These are phyloP conservation scores for Lagocephalus sceleratus DNA, from an alignment of 2,797 vertebrate species.

Conservation along the genomic window DNA sequence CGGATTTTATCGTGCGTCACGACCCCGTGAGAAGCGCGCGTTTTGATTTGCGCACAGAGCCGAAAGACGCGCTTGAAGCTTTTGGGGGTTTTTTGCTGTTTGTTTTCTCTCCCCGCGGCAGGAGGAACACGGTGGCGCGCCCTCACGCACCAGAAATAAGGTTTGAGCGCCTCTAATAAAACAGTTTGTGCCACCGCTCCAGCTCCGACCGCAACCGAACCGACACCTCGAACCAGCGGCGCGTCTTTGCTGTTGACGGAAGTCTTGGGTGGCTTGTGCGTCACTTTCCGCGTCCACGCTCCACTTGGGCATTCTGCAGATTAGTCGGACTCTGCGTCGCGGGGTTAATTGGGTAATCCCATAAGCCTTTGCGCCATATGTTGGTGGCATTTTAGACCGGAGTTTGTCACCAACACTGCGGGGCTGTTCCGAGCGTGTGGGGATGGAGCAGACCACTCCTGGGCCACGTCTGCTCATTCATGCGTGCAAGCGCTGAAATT, in stretches of 20 bases:
- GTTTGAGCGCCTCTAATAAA: too few relatives aligned
- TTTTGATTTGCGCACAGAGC: conserved; percentile 26
- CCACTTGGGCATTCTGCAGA: conserved; percentile 60
- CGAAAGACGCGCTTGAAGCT: conserved; percentile 14
- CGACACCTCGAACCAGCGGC: too few relatives aligned
- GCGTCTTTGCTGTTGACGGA: too few relatives aligned
- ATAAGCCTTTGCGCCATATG: conserved; percentile 84
- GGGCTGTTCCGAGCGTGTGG: conserved; percentile 31
- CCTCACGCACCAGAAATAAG: too few relatives aligned
- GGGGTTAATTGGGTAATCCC: conserved; percentile 82
- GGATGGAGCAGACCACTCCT: conserved; percentile 31
- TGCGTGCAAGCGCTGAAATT: conserved; percentile 16
- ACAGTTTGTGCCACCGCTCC: too few relatives aligned
- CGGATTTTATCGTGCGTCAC: conserved; percentile 6
- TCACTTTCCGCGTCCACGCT: conserved; percentile 32
- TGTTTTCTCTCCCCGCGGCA: conserved; percentile 16
- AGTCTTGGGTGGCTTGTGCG: conserved; percentile 3
- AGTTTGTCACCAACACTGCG: conserved; percentile 51
- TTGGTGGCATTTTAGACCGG: conserved; percentile 70
- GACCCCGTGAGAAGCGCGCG: not conserved
- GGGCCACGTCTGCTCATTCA: conserved; percentile 25
- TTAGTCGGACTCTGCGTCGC: conserved; percentile 75
- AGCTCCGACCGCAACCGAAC: too few relatives aligned
- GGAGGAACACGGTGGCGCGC: too few relatives aligned
- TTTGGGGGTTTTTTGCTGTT: too few relatives aligned